Percentiles rank a stretch among this genome's conserved stretches.
phyloP scores from a whole-genome alignment of 2,797 vertebrate genomes.

The Microhierax caerulescens region DNA sequence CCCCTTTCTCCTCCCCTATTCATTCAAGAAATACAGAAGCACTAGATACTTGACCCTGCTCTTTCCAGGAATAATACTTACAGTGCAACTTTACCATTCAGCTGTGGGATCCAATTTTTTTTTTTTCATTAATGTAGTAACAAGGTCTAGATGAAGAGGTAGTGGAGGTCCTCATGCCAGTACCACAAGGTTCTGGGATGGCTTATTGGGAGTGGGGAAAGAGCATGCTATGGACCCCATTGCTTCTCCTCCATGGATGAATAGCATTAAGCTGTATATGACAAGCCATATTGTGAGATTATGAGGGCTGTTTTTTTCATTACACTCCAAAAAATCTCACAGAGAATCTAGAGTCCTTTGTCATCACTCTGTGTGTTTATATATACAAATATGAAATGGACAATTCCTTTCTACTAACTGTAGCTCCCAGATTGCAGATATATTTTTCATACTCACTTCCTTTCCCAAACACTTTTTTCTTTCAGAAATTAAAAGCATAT shows the following conservation, averaged over 20 bases:
- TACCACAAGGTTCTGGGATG: neutral
- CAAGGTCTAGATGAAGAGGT: neutral
- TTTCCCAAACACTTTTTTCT: slow-evolving; percentile 59
- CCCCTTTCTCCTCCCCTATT: neutral
- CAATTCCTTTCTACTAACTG: neutral
- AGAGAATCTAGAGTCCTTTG: neutral
- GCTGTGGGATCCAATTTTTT: neutral
- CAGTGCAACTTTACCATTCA: neutral
- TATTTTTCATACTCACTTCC: slow-evolving; percentile 42
- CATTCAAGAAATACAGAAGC: neutral
- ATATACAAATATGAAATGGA: slow-evolving; percentile 21
- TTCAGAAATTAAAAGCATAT: slow-evolving; percentile 61
- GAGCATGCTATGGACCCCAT: neutral
- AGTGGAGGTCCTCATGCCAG: neutral
- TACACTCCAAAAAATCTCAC: neutral
- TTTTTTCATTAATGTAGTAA: neutral
- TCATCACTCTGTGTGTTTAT: neutral
- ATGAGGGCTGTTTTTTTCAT: neutral
- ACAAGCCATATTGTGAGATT: neutral
- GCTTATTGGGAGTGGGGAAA: neutral
- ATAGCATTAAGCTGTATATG: neutral
- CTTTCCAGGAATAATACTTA: neutral
- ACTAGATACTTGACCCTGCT: neutral
- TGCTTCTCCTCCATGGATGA: neutral
- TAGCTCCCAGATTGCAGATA: slow-evolving; percentile 36